phyloP scores from a whole-genome alignment of 2,113 vertebrate genomes.

The Eurystomus gularis region DNA sequence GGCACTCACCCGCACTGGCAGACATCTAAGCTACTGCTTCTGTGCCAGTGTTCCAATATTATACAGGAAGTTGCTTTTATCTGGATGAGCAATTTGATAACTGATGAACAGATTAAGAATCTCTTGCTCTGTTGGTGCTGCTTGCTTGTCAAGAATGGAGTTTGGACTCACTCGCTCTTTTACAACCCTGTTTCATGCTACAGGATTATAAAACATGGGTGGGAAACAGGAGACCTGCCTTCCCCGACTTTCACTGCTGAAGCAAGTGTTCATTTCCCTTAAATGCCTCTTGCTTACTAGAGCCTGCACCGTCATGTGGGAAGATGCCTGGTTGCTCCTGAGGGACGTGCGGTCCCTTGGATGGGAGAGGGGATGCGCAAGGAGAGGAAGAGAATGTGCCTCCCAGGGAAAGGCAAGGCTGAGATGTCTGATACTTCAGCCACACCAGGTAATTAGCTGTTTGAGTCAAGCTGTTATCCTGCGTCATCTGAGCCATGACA shows the following conservation, averaged over 20 bases:
- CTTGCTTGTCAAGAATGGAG: neutral
- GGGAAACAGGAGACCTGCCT: neutral
- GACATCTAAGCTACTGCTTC: neutral
- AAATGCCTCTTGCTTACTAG: neutral
- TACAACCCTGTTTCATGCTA: neutral
- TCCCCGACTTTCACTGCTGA: neutral
- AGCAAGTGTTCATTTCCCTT: neutral
- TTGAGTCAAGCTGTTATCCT: neutral
- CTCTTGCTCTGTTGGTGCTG: neutral
- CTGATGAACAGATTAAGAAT: neutral
- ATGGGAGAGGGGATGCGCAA: neutral
- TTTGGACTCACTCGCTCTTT: neutral
- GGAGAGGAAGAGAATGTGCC: rapidly evolving
- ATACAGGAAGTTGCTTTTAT: neutral
- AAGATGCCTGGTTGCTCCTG: neutral
- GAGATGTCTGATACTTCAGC: neutral
- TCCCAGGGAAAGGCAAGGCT: neutral
- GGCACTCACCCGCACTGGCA: neutral
- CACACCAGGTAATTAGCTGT: neutral
- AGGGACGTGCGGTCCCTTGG: rapidly evolving
- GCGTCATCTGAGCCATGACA: neutral
- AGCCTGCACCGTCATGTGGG: neutral
- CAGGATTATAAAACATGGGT: neutral
- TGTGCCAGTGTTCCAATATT: neutral
- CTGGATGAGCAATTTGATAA: neutral